Percentiles rank a stretch among this genome's conserved stretches.
phyloP scores from a whole-genome alignment of 2,113 vertebrate genomes.

The Cephalophus harveyi region DNA sequence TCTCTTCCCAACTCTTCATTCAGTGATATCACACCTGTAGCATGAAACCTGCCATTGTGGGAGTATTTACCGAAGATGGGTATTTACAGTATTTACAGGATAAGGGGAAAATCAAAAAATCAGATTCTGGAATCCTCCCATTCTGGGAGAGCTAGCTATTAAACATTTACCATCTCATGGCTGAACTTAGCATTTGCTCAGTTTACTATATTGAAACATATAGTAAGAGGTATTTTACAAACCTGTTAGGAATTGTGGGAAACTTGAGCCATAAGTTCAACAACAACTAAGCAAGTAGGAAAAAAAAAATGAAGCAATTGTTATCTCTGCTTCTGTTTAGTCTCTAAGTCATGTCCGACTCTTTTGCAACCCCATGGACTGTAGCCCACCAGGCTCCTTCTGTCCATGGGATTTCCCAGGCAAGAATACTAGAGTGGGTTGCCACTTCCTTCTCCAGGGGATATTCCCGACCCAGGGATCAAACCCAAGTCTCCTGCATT shows the following conservation, averaged over 20 bases:
- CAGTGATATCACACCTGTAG: fast-evolving
- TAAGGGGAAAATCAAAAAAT: neutral
- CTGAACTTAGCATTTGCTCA: neutral
- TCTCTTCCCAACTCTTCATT: neutral
- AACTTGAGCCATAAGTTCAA: neutral
- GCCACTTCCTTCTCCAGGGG: neutral
- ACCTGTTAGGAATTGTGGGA: neutral
- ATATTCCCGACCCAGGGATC: neutral
- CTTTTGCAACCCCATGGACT: fast-evolving
- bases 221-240: neutral
- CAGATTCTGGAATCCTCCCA: neutral
- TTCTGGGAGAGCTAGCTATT: neutral
- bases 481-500: neutral
- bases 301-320: neutral
- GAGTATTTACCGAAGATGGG: neutral
- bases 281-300: neutral
- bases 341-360: fast-evolving
- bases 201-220: neutral
- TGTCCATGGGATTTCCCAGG: neutral
- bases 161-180: neutral
- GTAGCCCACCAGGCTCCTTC: neutral
- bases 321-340: neutral
- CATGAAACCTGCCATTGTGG: neutral
- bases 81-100: neutral
- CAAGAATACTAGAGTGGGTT: neutral